Evolutionary conservation across 37 sponge, comb jelly and placozoan genomes (phyloP).

Genomic region (Mnemiopsis leidyi): DNA sequence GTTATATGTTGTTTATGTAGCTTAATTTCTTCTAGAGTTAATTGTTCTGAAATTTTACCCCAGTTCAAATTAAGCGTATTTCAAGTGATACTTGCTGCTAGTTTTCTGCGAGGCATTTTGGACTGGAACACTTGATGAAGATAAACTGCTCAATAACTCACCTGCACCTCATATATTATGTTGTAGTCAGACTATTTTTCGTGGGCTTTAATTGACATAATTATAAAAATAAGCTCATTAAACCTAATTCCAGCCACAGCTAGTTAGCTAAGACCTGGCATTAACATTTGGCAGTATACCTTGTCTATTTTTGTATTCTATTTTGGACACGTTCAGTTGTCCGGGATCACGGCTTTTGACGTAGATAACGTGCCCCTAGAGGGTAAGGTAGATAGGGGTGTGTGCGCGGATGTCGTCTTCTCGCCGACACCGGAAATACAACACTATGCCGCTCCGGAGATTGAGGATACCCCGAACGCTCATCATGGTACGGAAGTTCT

Average conservation of each 20-base stretch:
- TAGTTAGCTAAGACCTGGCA: neutral
- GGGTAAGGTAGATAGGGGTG: too few species aligned
- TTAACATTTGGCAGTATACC: neutral
- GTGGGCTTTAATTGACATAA: neutral
- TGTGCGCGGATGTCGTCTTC: neutral
- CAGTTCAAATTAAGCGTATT: too few species aligned
- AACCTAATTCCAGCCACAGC: neutral
- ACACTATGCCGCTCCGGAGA: neutral
- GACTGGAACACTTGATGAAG: too few species aligned
- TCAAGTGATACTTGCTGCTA: too few species aligned
- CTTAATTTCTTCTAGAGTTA: too few species aligned
- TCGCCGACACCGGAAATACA: neutral
- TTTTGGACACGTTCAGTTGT: neutral
- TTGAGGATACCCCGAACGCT: neutral
- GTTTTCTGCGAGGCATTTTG: too few species aligned
- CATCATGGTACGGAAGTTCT: neutral
- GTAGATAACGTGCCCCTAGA: neutral
- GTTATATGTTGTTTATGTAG: too few species aligned
- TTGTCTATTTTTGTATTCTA: neutral
- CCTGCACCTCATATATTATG: neutral
- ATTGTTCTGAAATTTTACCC: too few species aligned
- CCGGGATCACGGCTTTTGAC: neutral
- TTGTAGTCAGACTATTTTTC: neutral
- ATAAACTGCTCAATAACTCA: too few species aligned
- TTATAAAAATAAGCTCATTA: neutral